Evolutionary conservation across 2,888 invertebrate genomes (phyloP), one percentile per base, ranked within the genome.

Genomic region (Cancer borealis): DNA sequence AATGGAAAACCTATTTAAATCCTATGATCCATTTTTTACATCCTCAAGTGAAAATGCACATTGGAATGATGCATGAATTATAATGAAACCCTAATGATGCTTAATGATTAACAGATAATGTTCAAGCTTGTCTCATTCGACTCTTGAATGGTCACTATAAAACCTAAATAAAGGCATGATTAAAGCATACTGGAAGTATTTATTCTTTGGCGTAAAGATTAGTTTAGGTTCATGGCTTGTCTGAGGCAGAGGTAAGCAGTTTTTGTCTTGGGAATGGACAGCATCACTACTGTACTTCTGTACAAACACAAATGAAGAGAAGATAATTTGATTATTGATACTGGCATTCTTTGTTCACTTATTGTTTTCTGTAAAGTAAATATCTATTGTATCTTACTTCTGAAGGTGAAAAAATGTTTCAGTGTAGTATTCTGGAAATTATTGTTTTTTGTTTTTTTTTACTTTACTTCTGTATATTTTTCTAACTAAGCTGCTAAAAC

Each of bases 21-120:
- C 1, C 79, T 79, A 79, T 79, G 79, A 84, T 12, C 12, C 79
- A 6, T 30, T 84, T 17, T 17, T 30, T 10, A 84, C 14, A 39
- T 14, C 2, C 84, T 84, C 39, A 84, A 84, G 39, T 84, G 84
- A 84, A 30, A 84, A 84, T 84, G 39, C 39, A 84, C 14, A 84
- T 30, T 84, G 84, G 84, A 84, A 84, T 84, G 84, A 84, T 84
- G 84, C 39, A 21, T 66, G 66, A 66, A 21, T 4, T 14, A 84
- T 73, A 10, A 73, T 73, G 73, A 84, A 79, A 84, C 21, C 10
- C 30, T 8, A 14, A 84, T 84, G 84, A 84, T 84, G 84, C 39
- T 39, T 10, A 84, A 84, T 84, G 84, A 84, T 84, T 30, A 2
- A 84, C 1, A 84, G 73, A 26, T 73, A 30, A 17, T 84, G 6